Evolutionary conservation across 2,888 invertebrate genomes (phyloP).

Genomic region (Cantharis nigra): DNA sequence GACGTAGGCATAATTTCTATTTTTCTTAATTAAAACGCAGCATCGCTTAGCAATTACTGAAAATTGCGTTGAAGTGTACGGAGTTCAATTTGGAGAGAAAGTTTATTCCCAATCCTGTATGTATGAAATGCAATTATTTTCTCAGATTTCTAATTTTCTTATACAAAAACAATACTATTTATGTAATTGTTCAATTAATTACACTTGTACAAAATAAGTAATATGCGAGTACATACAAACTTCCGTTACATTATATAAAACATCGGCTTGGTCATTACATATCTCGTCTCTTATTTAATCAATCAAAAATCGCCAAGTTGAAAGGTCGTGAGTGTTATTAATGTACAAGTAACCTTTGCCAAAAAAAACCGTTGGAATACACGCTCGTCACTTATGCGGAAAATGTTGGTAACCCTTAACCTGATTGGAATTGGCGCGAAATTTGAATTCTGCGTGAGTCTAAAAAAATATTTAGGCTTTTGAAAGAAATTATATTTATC

Average conservation of each 20-base stretch:
- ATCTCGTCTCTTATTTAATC: background rate
- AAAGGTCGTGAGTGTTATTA: background rate
- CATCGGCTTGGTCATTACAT: background rate
- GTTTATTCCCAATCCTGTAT: background rate
- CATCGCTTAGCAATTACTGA: background rate
- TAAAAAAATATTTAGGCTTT: background rate
- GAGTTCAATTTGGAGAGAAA: constrained; percentile 1
- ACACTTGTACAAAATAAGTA: background rate
- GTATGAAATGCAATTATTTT: constrained; percentile 1
- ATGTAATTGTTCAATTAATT: background rate
- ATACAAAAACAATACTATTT: background rate
- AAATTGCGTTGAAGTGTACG: background rate
- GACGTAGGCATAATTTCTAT: background rate
- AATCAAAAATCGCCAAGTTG: background rate
- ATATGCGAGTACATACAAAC: background rate
- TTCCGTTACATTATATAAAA: background rate
- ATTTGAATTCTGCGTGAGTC: no score
- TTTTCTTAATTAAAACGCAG: background rate
- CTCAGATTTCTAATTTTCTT: background rate
- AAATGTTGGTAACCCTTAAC: background rate
- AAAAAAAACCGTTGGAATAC: background rate
- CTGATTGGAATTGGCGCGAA: background rate
- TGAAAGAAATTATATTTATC: background rate
- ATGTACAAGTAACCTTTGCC: background rate
- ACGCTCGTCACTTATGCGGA: background rate